phyloP scores from a whole-genome alignment of 2,888 invertebrate species.

The Onthophagus sagittarius region DNA sequence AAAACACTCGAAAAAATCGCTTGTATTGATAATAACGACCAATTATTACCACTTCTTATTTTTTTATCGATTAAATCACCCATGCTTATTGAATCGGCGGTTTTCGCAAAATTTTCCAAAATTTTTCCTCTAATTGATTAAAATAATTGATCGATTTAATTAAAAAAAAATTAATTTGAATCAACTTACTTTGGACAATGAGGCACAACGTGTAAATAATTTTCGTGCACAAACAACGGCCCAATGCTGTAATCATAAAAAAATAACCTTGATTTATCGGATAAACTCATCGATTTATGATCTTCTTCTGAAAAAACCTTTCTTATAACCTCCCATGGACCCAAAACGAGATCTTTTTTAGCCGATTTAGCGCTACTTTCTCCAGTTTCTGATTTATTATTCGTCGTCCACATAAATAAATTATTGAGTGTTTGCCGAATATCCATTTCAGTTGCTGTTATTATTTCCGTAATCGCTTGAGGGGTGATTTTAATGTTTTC shows the following conservation, averaged over 20 bases:
- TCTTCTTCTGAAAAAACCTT: conserved; percentile 83
- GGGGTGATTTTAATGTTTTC: conserved; percentile 79
- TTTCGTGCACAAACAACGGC: conserved; percentile 98
- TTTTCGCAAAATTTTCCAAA: conserved; percentile 65
- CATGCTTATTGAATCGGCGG: conserved; percentile 81
- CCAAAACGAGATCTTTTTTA: conserved; percentile 83
- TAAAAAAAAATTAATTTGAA: too few species aligned
- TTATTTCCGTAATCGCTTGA: conserved; percentile 77
- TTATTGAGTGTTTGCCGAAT: conserved; percentile 91
- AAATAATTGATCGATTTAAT: background rate
- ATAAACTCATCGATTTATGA: conserved; percentile 71
- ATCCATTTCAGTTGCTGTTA: conserved; percentile 85
- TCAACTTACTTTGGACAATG: conserved; percentile 62
- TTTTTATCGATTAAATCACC: conserved; percentile 82
- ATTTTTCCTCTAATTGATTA: conserved; percentile 58
- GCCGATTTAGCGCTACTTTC: conserved; percentile 57
- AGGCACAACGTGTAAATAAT: conserved; percentile 82
- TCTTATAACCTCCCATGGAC: conserved; percentile 89
- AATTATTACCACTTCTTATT: conserved; percentile 76
- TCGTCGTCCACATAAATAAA: conserved; percentile 74
- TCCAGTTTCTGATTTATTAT: conserved; percentile 53
- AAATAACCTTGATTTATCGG: conserved; percentile 86
- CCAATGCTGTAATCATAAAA: conserved; percentile 95
- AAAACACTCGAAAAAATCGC: conserved; percentile 89
- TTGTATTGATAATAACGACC: conserved; percentile 81